Evolutionary conservation across 1,140 invertebrate genomes (phyloP).

Genomic region (Homalodisca vitripennis): DNA sequence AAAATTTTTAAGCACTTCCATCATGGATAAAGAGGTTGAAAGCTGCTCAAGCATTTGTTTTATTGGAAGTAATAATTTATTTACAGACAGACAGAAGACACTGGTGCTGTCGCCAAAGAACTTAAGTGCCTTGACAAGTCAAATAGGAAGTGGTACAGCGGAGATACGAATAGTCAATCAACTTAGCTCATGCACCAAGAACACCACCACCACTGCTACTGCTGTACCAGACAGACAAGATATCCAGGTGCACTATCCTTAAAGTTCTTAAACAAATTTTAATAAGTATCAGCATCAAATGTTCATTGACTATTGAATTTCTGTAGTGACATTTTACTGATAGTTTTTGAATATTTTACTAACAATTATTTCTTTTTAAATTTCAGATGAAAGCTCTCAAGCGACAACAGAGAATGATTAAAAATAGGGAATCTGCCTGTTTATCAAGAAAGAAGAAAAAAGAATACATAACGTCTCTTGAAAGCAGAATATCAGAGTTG

Average conservation of each 20-base stretch:
- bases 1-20: too few species aligned
- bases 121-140: neutral
- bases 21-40: too few species aligned
- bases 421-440: constrained; percentile 86
- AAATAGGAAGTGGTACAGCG: neutral
- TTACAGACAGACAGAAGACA: constrained; percentile 8
- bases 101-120: neutral
- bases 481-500: constrained; percentile 67
- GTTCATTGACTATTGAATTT: neutral
- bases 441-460: constrained; percentile 90
- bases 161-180: constrained; percentile 1
- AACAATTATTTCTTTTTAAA: too few species aligned
- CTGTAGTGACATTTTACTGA: neutral
- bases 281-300: neutral
- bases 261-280: too few species aligned
- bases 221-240: constrained; percentile 5
- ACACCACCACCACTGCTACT: neutral
- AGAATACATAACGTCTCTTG: constrained; percentile 80
- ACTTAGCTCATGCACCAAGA: neutral
- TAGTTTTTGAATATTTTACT: constrained; percentile 29
- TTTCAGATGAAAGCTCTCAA: constrained; percentile 64
- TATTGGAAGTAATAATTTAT: too few species aligned
- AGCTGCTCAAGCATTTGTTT: too few species aligned
- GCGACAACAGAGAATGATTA: constrained; percentile 86
- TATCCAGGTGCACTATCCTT: constrained; percentile 9